Evolutionary conservation across 1,140 invertebrate species (phyloP).

Genomic region (Hyles vespertilio): DNA sequence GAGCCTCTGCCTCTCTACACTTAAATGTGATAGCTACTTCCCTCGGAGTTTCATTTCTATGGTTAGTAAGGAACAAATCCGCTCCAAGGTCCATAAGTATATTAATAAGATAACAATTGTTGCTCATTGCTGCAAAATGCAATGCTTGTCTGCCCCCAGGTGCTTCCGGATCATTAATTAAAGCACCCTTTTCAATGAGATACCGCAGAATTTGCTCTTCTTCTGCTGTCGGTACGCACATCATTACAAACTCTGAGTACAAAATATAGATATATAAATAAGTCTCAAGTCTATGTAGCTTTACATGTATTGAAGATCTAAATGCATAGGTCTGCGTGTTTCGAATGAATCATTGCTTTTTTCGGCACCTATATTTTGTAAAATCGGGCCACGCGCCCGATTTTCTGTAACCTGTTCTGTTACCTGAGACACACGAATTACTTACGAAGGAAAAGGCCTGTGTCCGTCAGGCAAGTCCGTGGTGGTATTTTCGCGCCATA

Average conservation of each 20-base stretch:
- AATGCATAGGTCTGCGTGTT: neutral
- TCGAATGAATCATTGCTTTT: too few species aligned
- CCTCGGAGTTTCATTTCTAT: conserved; percentile 49
- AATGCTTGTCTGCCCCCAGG: conserved; percentile 55
- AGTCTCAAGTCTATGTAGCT: neutral
- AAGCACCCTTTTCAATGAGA: conserved; percentile 47
- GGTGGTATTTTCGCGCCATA: conserved; percentile 45
- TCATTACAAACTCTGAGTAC: conserved; percentile 58
- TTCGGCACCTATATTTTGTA: too few species aligned
- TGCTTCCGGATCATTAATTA: conserved; percentile 49
- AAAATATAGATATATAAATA: neutral
- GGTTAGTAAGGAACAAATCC: conserved; percentile 41
- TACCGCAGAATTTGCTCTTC: conserved; percentile 47
- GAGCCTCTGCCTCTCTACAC: conserved; percentile 39
- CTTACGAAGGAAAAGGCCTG: conserved; percentile 60
- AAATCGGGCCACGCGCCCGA: too few species aligned
- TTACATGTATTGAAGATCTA: neutral
- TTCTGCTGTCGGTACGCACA: conserved; percentile 50
- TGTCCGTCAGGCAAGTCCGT: conserved; percentile 42
- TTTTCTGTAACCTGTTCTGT: too few species aligned
- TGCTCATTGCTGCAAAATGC: conserved; percentile 65
- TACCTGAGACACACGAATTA: conserved; percentile 3
- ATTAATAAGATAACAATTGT: conserved; percentile 45
- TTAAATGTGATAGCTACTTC: conserved; percentile 47
- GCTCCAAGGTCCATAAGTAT: conserved; percentile 50